Evolutionary conservation across 53 echinoderm and acorn worm species (phyloP).

Genomic region (Actinopyga echinites): DNA sequence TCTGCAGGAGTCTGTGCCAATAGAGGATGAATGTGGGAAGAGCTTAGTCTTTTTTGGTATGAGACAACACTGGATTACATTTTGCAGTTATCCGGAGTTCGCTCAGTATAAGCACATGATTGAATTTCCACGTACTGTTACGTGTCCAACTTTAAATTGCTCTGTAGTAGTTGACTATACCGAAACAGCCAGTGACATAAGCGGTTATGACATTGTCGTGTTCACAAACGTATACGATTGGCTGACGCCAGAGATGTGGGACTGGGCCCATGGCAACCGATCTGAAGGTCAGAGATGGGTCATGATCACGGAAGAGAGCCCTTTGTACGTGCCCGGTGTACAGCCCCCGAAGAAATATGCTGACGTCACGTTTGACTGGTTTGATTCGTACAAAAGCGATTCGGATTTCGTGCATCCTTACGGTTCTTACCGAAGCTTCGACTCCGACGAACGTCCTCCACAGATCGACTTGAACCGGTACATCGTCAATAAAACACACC

Average conservation of each 20-base stretch:
- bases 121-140: not conserved
- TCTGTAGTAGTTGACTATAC: constrained; percentile 9
- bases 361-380: constrained; percentile 30
- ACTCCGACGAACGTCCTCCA: not conserved
- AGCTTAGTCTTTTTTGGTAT: constrained; percentile 14
- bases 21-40: not conserved
- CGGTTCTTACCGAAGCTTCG: constrained; percentile 1
- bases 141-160: not conserved
- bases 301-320: constrained; percentile 40
- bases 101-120: constrained; percentile 34
- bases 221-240: constrained; percentile 21
- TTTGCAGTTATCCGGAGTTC: constrained; percentile 14
- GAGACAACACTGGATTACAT: constrained; percentile 23
- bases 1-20: not conserved
- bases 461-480: not conserved
- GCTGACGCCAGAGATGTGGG: constrained; percentile 25
- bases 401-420: constrained; percentile 26
- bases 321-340: constrained; percentile 33
- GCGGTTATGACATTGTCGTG: constrained; percentile 14
- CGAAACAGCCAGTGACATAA: not conserved
- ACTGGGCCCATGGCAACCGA: not conserved
- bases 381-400: constrained; percentile 1
- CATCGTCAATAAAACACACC: not conserved
- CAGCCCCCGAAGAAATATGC: constrained; percentile 16
- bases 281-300: constrained; percentile 20